Percentiles rank a stretch among this genome's conserved stretches.
phyloP scores from a whole-genome alignment of 2,888 invertebrate species.

The Phyllotreta cruciferae region DNA sequence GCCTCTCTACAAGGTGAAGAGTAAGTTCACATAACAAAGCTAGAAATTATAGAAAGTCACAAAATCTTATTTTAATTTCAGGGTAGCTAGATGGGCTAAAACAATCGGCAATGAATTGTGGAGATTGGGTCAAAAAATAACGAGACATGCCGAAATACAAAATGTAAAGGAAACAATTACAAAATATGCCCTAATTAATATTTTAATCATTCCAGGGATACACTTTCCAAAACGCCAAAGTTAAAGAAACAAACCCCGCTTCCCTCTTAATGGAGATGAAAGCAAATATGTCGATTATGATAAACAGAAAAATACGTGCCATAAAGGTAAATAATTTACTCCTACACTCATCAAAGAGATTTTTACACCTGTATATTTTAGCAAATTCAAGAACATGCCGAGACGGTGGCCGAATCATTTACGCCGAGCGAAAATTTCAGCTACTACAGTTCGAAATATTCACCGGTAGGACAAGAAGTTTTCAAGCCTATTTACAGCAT shows the following conservation, averaged over 20 bases:
- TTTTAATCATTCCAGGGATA: slow-evolving; percentile 69
- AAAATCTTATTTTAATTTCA: slow-evolving; percentile 57
- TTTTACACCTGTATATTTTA: slow-evolving; percentile 54
- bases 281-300: slow-evolving; percentile 82
- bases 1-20: slow-evolving; percentile 30
- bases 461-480: slow-evolving; percentile 59
- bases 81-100: slow-evolving; percentile 82
- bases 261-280: slow-evolving; percentile 81
- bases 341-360: neutral
- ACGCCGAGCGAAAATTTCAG: slow-evolving; percentile 60
- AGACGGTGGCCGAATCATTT: slow-evolving; percentile 69
- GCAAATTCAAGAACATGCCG: slow-evolving; percentile 81
- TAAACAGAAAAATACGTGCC: slow-evolving; percentile 89
- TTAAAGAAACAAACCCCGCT: slow-evolving; percentile 80
- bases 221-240: slow-evolving; percentile 77
- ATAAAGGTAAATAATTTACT: slow-evolving; percentile 67
- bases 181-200: slow-evolving; percentile 14
- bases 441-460: slow-evolving; percentile 87
- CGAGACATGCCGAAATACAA: slow-evolving; percentile 79
- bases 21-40: slow-evolving; percentile 16
- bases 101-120: slow-evolving; percentile 81
- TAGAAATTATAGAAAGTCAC: neutral
- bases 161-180: slow-evolving; percentile 65
- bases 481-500: slow-evolving; percentile 40
- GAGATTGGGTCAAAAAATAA: slow-evolving; percentile 78